A percentile compares a stretch with the other conserved stretches of the same genome.
Conservation (phyloP, 2,113 vertebrate genomes). For the Phrynosoma platyrhinos region DNA sequence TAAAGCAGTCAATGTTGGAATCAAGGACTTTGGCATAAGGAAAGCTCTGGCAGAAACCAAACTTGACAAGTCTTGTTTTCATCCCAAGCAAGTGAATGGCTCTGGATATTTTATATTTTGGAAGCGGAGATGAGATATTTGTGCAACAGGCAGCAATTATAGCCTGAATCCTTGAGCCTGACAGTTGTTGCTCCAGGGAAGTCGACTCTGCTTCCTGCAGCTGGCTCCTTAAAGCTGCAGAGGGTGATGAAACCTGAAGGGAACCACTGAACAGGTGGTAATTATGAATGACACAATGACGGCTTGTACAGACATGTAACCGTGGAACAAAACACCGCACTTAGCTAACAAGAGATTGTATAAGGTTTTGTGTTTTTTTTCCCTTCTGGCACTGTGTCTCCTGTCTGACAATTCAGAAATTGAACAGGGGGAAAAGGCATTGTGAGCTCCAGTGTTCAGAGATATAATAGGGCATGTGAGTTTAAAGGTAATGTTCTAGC, state of each 20-base stretch:
- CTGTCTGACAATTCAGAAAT: slow-evolving; percentile 78
- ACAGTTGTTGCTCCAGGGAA: slow-evolving; percentile 75
- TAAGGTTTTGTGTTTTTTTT: slow-evolving; percentile 54
- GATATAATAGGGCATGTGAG: slow-evolving; percentile 68
- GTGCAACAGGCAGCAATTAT: slow-evolving; percentile 75
- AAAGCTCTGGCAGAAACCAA: slow-evolving; percentile 38
- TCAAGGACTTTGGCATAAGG: slow-evolving; percentile 5
- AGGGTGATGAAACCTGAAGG: slow-evolving; percentile 81
- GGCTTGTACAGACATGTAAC: slow-evolving; percentile 76
- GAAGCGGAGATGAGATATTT: slow-evolving; percentile 55
- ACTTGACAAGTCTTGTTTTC: slow-evolving; percentile 54
- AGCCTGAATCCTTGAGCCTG: slow-evolving; percentile 70
- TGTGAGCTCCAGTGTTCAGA: slow-evolving; percentile 67
- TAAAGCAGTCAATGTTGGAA: slow-evolving; percentile 9
- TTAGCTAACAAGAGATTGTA: slow-evolving; percentile 78
- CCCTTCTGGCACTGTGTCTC: slow-evolving; percentile 61
- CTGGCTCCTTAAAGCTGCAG: slow-evolving; percentile 76
- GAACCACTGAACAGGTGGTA: slow-evolving; percentile 80
- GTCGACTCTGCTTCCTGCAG: slow-evolving; percentile 71
- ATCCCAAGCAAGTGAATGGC: slow-evolving; percentile 1
- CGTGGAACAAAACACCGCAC: slow-evolving; percentile 72
- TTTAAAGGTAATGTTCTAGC: slow-evolving; percentile 63
- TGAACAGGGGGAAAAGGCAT: slow-evolving; percentile 52
- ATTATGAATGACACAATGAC: slow-evolving; percentile 83
- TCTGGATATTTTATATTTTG: slow-evolving; percentile 32